Evolutionary conservation across 1,140 invertebrate genomes (phyloP).

Genomic region (Latrodectus geometricus): DNA sequence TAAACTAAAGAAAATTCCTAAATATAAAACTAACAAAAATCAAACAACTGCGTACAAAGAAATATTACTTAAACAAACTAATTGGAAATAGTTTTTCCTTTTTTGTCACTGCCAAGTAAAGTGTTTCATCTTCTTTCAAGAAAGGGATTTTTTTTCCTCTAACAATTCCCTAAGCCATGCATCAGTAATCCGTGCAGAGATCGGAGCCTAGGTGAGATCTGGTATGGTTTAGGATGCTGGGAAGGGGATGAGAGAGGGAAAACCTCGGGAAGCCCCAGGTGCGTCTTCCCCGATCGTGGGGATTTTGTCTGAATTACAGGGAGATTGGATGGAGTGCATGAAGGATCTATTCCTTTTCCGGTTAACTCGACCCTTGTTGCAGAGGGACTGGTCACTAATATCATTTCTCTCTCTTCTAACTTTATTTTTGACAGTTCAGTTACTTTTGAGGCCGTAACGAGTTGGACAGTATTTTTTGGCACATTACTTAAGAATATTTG

Average conservation of each 20-base stretch:
- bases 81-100: too few relatives aligned
- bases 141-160: neutral
- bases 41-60: too few relatives aligned
- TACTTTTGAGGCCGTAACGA: too few relatives aligned
- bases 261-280: constrained; percentile 5
- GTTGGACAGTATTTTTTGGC: too few relatives aligned
- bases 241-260: neutral
- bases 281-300: neutral
- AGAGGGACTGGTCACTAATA: constrained; percentile 8
- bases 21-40: too few relatives aligned
- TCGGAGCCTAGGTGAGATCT: constrained; percentile 22
- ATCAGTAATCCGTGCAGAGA: neutral
- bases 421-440: too few relatives aligned
- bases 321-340: constrained; percentile 83
- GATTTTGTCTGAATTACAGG: constrained; percentile 83
- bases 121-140: too few relatives aligned
- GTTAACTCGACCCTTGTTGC: neutral
- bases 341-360: constrained; percentile 28
- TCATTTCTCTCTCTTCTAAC: neutral
- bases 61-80: too few relatives aligned
- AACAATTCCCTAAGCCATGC: neutral
- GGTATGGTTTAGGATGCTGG: neutral
- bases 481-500: too few relatives aligned
- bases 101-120: too few relatives aligned
- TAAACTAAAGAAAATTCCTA: too few relatives aligned